These are phyloP conservation scores for Tipula confusa DNA, from an alignment of 2,888 invertebrate genomes.

Conservation along the genomic window DNA sequence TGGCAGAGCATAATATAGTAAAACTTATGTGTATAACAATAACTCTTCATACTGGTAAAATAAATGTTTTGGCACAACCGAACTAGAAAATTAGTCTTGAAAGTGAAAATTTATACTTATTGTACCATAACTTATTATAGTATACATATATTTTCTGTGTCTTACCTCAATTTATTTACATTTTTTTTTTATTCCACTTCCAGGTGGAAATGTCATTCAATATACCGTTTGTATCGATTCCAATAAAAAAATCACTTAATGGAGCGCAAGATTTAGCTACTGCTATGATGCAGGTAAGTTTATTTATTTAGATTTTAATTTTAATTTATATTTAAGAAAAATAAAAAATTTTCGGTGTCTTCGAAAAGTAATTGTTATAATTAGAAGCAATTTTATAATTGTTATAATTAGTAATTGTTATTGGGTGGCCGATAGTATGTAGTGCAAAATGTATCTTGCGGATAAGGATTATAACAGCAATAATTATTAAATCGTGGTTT, in stretches of 20 bases:
- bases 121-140: not conserved
- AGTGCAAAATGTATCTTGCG: not conserved
- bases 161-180: not conserved
- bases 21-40: not conserved
- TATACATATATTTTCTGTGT: not conserved
- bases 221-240: slow-evolving; percentile 33
- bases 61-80: not conserved
- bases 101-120: not conserved
- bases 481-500: slow-evolving; percentile 36
- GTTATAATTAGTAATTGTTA: too few relatives aligned
- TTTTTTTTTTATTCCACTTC: not conserved
- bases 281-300: not conserved
- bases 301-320: not conserved
- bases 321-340: not conserved
- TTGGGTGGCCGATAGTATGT: not conserved
- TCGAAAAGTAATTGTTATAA: not conserved
- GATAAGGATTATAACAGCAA: not conserved
- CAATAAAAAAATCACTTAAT: slow-evolving; percentile 30
- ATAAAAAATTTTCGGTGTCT: not conserved
- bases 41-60: not conserved
- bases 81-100: slow-evolving; percentile 12
- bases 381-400: too few relatives aligned
- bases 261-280: not conserved
- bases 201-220: slow-evolving; percentile 33
- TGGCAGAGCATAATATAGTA: not conserved